phyloP scores from a whole-genome alignment of 2,113 vertebrate genomes.

The Corydoras maculifer region DNA sequence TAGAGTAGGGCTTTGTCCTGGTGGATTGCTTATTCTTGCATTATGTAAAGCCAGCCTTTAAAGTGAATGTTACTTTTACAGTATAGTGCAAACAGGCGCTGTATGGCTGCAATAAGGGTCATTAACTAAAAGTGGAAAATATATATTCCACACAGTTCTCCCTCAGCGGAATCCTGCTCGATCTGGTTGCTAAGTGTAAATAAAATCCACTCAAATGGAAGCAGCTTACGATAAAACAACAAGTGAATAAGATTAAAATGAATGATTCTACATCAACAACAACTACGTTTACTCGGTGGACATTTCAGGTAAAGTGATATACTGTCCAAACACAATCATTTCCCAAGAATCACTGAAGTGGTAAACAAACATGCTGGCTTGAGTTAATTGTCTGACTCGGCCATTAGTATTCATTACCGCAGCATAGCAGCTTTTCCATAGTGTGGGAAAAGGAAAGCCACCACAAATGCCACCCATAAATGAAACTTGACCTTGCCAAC shows the following conservation, averaged over 20 bases:
- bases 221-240: not conserved
- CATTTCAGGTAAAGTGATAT: not conserved
- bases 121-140: no score
- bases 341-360: slow-evolving; percentile 15
- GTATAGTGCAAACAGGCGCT: no score
- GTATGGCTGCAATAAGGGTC: no score
- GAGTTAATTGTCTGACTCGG: slow-evolving; percentile 55
- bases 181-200: no score
- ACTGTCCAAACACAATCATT: slow-evolving; percentile 12
- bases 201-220: no score
- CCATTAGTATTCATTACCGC: slow-evolving; percentile 64
- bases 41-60: slow-evolving; percentile 19
- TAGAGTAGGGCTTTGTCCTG: slow-evolving; percentile 7
- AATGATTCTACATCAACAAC: not conserved
- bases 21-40: slow-evolving; percentile 19
- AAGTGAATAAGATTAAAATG: not conserved
- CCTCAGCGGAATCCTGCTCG: no score
- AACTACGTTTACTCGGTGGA: not conserved
- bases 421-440: slow-evolving; percentile 52
- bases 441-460: slow-evolving; percentile 49
- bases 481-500: slow-evolving; percentile 66
- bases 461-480: slow-evolving; percentile 51
- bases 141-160: no score
- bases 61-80: no score
- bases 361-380: slow-evolving; percentile 60